These are phyloP conservation scores for Luscinia megarhynchos DNA, from an alignment of 2,797 vertebrate genomes.

Conservation along the genomic window DNA sequence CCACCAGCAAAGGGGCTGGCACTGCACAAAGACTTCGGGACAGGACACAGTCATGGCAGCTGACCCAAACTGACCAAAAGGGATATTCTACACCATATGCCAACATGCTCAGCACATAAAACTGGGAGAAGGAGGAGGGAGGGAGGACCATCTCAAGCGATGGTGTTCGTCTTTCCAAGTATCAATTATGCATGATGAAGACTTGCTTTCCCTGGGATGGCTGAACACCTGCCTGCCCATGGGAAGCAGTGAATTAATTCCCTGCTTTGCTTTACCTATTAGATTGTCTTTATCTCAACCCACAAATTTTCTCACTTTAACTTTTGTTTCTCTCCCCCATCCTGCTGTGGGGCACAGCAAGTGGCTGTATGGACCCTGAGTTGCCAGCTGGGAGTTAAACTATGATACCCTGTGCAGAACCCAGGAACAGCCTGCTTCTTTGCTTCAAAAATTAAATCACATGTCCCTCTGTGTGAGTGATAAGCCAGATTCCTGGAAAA, in stretches of 20 bases:
- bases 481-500: not conserved
- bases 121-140: not conserved
- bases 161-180: not conserved
- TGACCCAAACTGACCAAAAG: not conserved
- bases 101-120: not conserved
- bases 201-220: not conserved
- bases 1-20: not conserved
- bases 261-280: not conserved
- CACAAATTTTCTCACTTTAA: not conserved
- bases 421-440: not conserved
- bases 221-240: not conserved
- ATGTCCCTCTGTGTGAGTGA: not conserved
- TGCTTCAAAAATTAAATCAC: not conserved
- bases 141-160: not conserved
- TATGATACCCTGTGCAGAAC: not conserved
- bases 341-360: not conserved
- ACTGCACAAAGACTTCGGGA: not conserved
- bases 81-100: not conserved
- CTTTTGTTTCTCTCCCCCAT: not conserved
- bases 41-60: not conserved
- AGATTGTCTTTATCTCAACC: not conserved
- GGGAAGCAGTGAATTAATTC: not conserved
- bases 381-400: not conserved
- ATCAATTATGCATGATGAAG: not conserved
- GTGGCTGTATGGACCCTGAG: not conserved